Conservation (phyloP, 2,797 vertebrate species). For the Aphelocoma californica region DNA sequence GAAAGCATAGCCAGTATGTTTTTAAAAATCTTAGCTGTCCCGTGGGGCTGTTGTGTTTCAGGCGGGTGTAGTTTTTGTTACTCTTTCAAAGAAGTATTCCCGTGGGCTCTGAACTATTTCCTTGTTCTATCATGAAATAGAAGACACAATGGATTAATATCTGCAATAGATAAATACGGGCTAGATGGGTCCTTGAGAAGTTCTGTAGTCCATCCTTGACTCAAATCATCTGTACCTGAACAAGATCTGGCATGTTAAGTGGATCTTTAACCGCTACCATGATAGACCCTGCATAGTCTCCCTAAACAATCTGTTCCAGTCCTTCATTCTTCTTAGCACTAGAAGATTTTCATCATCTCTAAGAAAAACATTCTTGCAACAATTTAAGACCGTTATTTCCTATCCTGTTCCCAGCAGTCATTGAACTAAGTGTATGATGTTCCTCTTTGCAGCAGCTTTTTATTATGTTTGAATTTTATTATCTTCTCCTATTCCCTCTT, state of each 20-base stretch:
- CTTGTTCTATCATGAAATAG: not conserved
- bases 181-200: not conserved
- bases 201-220: not conserved
- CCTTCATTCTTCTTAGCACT: not conserved
- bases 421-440: not conserved
- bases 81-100: not conserved
- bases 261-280: not conserved
- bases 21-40: not conserved
- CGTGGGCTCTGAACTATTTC: not conserved
- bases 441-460: not conserved
- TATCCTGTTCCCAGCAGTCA: not conserved
- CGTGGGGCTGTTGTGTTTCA: not conserved
- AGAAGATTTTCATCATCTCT: not conserved
- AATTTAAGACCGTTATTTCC: not conserved
- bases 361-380: not conserved
- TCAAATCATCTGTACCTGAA: not conserved
- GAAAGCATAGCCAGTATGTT: not conserved
- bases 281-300: not conserved
- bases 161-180: not conserved
- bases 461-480: not conserved
- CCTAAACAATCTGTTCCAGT: not conserved
- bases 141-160: not conserved
- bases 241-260: not conserved
- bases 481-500: not conserved
- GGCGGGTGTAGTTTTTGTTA: not conserved